These are phyloP conservation scores for Plagiodera versicolora DNA, from an alignment of 2,888 invertebrate genomes.

Conservation along the genomic window DNA sequence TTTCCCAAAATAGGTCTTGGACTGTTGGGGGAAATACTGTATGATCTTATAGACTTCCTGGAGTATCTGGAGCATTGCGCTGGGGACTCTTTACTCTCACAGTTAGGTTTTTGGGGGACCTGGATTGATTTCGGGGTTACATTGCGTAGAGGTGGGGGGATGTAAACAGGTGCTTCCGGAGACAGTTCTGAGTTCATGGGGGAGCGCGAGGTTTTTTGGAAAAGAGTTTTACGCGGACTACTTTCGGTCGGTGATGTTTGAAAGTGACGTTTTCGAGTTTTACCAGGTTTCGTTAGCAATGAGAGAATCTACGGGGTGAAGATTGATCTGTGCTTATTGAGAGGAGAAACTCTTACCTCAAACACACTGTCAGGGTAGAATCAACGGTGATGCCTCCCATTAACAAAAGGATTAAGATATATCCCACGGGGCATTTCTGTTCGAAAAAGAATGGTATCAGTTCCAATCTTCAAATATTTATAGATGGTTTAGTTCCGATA, in stretches of 20 bases:
- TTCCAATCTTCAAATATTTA: no score
- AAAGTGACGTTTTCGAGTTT: slow-evolving; percentile 20
- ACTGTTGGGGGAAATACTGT: slow-evolving; percentile 24
- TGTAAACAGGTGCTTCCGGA: slow-evolving; percentile 39
- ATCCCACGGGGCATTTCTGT: slow-evolving; percentile 13
- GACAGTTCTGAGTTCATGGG: slow-evolving; percentile 38
- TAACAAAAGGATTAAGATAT: slow-evolving; percentile 13
- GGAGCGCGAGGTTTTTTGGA: background rate
- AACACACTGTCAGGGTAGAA: slow-evolving; percentile 16
- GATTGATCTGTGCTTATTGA: no score
- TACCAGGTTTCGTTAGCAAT: slow-evolving; percentile 4
- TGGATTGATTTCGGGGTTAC: slow-evolving; percentile 19
- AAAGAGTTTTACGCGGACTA: background rate
- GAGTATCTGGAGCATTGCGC: slow-evolving; percentile 34
- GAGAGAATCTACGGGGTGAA: slow-evolving; percentile 6
- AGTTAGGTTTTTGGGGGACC: slow-evolving; percentile 12
- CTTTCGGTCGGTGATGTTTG: slow-evolving; percentile 11
- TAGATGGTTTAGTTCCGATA: no score
- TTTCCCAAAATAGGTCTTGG: slow-evolving; percentile 40
- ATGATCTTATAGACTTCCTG: slow-evolving; percentile 31
- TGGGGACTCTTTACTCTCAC: slow-evolving; percentile 18
- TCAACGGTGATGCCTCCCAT: slow-evolving; percentile 16
- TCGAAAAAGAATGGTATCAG: slow-evolving; percentile 3
- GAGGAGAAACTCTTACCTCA: slow-evolving; percentile 16
- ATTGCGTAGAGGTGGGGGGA: slow-evolving; percentile 34